Base-by-base conservation (phyloP, 1,140 invertebrate genomes). In the Camponotus floridanus region DNA sequence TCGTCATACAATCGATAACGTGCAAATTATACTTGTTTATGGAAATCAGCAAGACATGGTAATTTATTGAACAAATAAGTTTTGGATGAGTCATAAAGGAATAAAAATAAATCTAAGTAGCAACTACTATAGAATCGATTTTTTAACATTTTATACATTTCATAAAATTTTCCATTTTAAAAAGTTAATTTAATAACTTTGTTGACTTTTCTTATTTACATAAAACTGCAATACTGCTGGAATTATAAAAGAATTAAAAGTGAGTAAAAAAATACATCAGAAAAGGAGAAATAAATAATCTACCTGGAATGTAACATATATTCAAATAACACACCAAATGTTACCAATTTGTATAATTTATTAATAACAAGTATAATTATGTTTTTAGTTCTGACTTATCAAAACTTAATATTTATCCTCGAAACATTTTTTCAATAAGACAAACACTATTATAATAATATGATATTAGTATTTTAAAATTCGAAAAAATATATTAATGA, bases 51-150 rank as follows among this genome's bases (percentile, higher is more conserved):
- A 59, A 71, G 21, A 79, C n/a, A 18, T 39, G 39, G 0, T 81
- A 61, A 81, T 73, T 42, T 73, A 48, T 11, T 81, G 7, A 61
- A 71, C 8, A 61, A 73, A 73, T 81, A 61, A 26, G 4, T 8
- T 7, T 78, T 48, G 76, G 13, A 67, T 51, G 11, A 51, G 7
- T 36, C 42, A 33, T 33, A 48, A 78, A 31, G 33, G 15, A 7
- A 59, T 42, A 11, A 51, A 67, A n/a, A 33, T 15, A 15, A 62
- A n/a, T 0, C 15, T 18, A 21, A 76, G 18, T 33, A 64, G 3
- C 6, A 8, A 31, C 18, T 39, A 33, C 33, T 26, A 26, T 26
- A 26, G 39, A 39, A 61, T 59, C 15, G 48, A 26, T 26, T 26
- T 26, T 26, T 26, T 6, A 3, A 8, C 26, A 1, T 62, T 42